phyloP scores from a whole-genome alignment of 2,888 invertebrate genomes.

The Chaetoderma sp. region DNA sequence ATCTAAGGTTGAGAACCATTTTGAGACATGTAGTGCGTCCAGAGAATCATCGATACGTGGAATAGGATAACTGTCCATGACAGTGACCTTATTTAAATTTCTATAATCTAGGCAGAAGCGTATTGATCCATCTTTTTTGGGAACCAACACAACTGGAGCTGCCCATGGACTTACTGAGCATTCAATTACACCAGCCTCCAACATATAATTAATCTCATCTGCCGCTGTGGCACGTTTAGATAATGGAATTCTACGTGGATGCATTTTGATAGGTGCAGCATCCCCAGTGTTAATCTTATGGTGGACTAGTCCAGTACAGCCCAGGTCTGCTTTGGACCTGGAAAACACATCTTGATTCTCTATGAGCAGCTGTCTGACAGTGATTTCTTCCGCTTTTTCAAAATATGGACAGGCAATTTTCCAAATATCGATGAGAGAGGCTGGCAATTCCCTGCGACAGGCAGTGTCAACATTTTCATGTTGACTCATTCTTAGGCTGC shows the following conservation, averaged over 20 bases:
- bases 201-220: conserved; percentile 18
- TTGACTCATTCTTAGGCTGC: too few relatives aligned
- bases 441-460: too few relatives aligned
- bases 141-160: conserved; percentile 26
- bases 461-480: too few relatives aligned
- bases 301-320: conserved; percentile 8
- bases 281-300: conserved; percentile 22
- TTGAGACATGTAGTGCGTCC: conserved; percentile 23
- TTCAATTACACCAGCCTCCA: conserved; percentile 17
- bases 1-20: conserved; percentile 37
- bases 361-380: background rate
- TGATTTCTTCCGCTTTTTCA: background rate
- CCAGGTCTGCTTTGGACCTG: conserved; percentile 11
- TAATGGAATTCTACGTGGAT: conserved; percentile 15
- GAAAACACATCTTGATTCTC: conserved; percentile 13
- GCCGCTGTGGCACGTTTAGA: conserved; percentile 1
- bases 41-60: conserved; percentile 37
- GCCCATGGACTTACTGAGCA: conserved; percentile 20
- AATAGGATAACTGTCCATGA: conserved; percentile 37
- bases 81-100: conserved; percentile 35
- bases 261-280: conserved; percentile 16
- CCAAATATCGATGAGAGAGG: too few relatives aligned
- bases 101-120: conserved; percentile 40
- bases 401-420: too few relatives aligned
- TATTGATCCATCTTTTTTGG: conserved; percentile 23